Base-by-base conservation (phyloP, 2,888 invertebrate genomes). In the Amblyteles armatorius region DNA sequence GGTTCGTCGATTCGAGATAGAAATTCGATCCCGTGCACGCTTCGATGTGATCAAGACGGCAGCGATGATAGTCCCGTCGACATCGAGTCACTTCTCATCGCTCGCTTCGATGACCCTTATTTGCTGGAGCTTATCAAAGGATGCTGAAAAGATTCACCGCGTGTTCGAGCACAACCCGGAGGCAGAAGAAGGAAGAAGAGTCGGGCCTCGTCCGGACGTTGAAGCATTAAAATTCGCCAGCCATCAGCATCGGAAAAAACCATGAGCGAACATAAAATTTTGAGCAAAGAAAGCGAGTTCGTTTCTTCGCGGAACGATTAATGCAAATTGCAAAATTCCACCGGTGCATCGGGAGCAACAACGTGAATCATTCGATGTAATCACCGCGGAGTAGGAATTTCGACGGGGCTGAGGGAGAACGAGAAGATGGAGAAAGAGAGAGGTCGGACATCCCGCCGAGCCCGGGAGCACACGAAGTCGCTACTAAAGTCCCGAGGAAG, bases 321-420 rank as follows among this genome's bases (percentile, higher is more conserved):
- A 79, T 79, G 84, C 71, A 86, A 84, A 76, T 82, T 86, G 84
- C 72, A 11, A 82, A 84, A 86, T 82, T 79, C 79, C 76, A 40
- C 19, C 65, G 65, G 78, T 72, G 84, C 68, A 72, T 68, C 72
- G 78, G 48, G 68, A 67, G 63, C 74, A 55, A 33, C 73, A 81
- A 79, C 82, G 78, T 77, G 82, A 86, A 82, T 84, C 82, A 79
- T 74, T 50, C 81, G 77, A 81, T 67, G n/a, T 19, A 65, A 79
- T 86, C 77, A 79, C 82, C 82, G 77, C 72, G 67, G 69, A 81
- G 36, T 69, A 69, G 52, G 84, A 85, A 85, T 85, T 84, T 84
- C 79, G 77, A 77, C 48, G 69, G 44, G 71, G 26, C 52, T 55
- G 40, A 63, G 29, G 55, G 68, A 36, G 57, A 63, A 33, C 57